Conservation (phyloP, 2,797 vertebrate species). For the Scleropages formosus region DNA sequence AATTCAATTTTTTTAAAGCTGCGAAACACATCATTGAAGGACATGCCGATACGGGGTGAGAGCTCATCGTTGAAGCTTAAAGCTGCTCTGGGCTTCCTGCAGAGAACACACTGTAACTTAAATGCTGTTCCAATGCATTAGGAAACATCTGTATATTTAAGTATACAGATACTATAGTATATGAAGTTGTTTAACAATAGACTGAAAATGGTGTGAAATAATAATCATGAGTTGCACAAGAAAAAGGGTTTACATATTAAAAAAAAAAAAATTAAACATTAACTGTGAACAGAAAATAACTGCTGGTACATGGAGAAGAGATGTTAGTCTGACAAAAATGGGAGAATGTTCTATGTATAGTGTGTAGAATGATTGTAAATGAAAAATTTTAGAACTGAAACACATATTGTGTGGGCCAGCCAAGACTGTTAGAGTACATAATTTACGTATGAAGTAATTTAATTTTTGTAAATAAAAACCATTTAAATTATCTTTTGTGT, state of each 20-base stretch:
- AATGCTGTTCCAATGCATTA: constrained; percentile 25
- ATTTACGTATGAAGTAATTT: constrained; percentile 44
- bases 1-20: neutral
- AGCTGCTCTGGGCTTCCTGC: constrained; percentile 41
- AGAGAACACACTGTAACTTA: constrained; percentile 30
- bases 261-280: constrained; percentile 55
- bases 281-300: constrained; percentile 42
- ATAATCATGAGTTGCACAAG: constrained; percentile 54
- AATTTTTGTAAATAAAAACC: constrained; percentile 66
- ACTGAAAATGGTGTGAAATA: constrained; percentile 56
- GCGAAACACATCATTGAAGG: neutral
- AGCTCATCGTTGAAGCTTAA: constrained; percentile 38
- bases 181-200: constrained; percentile 25
- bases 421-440: constrained; percentile 50
- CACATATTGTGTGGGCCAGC: constrained; percentile 40
- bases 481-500: neutral
- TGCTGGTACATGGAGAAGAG: constrained; percentile 60
- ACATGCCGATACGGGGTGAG: constrained; percentile 20
- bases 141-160: constrained; percentile 27
- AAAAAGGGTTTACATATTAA: constrained; percentile 54
- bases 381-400: constrained; percentile 30
- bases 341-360: constrained; percentile 45
- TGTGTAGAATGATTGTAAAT: constrained; percentile 36
- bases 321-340: constrained; percentile 3
- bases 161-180: no score